These are phyloP conservation scores for Chorisops tibialis DNA, from an alignment of 2,888 invertebrate species.

Conservation along the genomic window DNA sequence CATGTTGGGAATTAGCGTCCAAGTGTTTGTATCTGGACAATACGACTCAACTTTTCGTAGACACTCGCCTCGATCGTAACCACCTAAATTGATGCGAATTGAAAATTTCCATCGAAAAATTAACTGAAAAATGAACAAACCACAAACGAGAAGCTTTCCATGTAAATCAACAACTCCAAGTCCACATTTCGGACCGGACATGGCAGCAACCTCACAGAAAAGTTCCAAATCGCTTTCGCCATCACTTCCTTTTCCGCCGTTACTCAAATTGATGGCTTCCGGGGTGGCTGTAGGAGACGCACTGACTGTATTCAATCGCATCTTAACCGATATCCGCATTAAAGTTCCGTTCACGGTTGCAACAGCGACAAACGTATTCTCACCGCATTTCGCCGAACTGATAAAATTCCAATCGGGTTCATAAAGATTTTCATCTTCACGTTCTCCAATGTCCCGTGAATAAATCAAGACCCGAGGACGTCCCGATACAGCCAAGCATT, in stretches of 20 bases:
- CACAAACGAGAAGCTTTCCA: slow-evolving; percentile 72
- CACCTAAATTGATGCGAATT: slow-evolving; percentile 53
- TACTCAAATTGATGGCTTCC: slow-evolving; percentile 11
- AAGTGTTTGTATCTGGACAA: slow-evolving; percentile 65
- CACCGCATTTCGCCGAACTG: slow-evolving; percentile 58
- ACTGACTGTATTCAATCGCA: slow-evolving; percentile 54
- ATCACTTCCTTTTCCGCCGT: not conserved
- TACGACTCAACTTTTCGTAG: slow-evolving; percentile 72
- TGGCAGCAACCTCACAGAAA: slow-evolving; percentile 59
- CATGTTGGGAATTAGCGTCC: slow-evolving; percentile 70
- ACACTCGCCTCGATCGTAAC: slow-evolving; percentile 82
- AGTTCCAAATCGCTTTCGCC: slow-evolving; percentile 53
- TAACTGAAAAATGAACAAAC: slow-evolving; percentile 41
- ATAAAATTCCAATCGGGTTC: slow-evolving; percentile 64
- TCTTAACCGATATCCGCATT: slow-evolving; percentile 60
- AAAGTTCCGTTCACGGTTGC: slow-evolving; percentile 62
- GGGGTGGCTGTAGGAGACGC: slow-evolving; percentile 43
- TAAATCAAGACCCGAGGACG: slow-evolving; percentile 62
- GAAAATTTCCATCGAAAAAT: no score
- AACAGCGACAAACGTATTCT: slow-evolving; percentile 62
- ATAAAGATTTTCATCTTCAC: slow-evolving; percentile 35
- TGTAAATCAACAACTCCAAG: slow-evolving; percentile 70
- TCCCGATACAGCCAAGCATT: slow-evolving; percentile 57
- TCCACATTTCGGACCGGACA: slow-evolving; percentile 69
- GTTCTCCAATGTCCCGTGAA: slow-evolving; percentile 56